Evolutionary conservation across 2,888 invertebrate species (phyloP).

Genomic region (Candidula unifasciata): DNA sequence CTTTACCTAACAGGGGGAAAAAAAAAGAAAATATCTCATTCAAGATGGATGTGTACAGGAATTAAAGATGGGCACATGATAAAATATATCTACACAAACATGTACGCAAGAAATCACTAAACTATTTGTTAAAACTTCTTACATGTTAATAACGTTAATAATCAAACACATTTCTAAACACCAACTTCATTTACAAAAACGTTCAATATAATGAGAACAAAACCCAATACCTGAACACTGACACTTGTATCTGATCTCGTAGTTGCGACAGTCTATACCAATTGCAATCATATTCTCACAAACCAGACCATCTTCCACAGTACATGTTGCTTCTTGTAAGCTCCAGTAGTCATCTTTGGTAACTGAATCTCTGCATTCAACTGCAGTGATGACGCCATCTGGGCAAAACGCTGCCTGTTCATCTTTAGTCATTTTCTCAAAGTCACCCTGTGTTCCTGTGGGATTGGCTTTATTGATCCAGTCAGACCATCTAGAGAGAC

Average conservation of each 20-base stretch:
- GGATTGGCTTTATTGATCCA: conserved; percentile 62
- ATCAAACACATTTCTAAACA: too few relatives aligned
- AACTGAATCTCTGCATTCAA: conserved; percentile 67
- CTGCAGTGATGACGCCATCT: conserved; percentile 59
- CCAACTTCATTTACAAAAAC: too few relatives aligned
- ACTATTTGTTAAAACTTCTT: too few relatives aligned
- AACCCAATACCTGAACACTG: conserved; percentile 78
- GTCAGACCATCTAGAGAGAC: conserved; percentile 57
- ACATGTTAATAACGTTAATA: too few relatives aligned
- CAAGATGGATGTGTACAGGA: too few relatives aligned
- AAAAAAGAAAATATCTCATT: too few relatives aligned
- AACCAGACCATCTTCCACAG: conserved; percentile 84
- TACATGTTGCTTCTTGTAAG: conserved; percentile 64
- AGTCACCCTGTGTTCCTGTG: conserved; percentile 57
- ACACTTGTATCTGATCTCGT: conserved; percentile 72
- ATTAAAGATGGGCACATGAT: too few relatives aligned
- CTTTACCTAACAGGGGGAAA: too few relatives aligned
- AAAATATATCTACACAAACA: too few relatives aligned
- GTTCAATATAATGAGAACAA: too few relatives aligned
- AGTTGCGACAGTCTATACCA: conserved; percentile 67
- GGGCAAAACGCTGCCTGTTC: conserved; percentile 59
- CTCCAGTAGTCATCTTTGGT: conserved; percentile 62
- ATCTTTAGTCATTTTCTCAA: conserved; percentile 59
- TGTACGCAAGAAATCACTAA: too few relatives aligned
- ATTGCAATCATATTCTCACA: conserved; percentile 79